Base-by-base conservation (phyloP, 2,797 vertebrate genomes). In the Gambelia wislizenii region DNA sequence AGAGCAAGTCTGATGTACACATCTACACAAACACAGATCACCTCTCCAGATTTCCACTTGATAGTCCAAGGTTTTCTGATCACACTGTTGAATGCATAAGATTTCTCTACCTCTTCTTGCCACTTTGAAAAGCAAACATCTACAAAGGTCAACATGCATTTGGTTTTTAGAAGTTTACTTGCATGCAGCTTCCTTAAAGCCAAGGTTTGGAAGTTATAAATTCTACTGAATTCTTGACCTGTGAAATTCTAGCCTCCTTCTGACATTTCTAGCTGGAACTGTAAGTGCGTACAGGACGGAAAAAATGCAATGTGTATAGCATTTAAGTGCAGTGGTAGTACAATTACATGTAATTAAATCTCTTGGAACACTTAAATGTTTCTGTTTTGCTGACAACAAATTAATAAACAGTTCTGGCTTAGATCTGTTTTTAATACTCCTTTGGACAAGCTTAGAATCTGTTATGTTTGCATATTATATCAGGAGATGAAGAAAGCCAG, bases 381-480 rank as follows among this genome's bases (percentile, higher is more conserved):
- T 72, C 76, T 75, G 88, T 88, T 86, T 85, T 64, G 59, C 70
- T 92, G 89, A 94, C 4, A 90, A 42, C 85, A 92, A 93, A 93
- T 89, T 92, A 89, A 93, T 82, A 95, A 96, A 94, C 91, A 94
- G 93, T 89, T 95, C 92, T 94, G 80, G 91, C 89, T 95, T 89
- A 84, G 70, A 83, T 77, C 70, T 30, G 1, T 76, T 13, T 69
- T 70, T 89, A 56, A 47, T 54, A 86, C n/a, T 75, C 61, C 42
- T 86, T 90, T 91, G 72, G 86, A 90, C 84, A 59, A 89, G 79
- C 74, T 90, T 96, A 84, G 69, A 91, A 92, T 94, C 82, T 79
- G 78, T 93, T 59, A 36, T 59, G 93, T 90, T 92, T 92, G 83
- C 89, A 85, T 95, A 59, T 92, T 92, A 90, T 91, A 67, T 85